phyloP scores from a whole-genome alignment of 1,140 invertebrate species.

The Homarus americanus region DNA sequence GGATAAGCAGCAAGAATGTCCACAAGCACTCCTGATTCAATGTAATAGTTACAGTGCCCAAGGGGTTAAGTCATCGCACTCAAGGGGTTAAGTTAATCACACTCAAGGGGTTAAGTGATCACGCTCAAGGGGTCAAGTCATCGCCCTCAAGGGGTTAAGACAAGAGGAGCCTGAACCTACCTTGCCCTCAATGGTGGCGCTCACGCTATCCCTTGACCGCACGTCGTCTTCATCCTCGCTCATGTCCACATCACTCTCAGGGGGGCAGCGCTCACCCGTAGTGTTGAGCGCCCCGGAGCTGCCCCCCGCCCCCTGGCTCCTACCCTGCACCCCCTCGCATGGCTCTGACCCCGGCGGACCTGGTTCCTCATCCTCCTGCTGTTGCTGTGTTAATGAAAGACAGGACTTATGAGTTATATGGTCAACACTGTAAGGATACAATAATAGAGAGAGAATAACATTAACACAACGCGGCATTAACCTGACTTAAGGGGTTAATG shows the following conservation, averaged over 20 bases:
- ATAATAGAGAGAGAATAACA: no score
- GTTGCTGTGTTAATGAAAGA: neutral
- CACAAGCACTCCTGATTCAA: no score
- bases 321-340: slow-evolving; percentile 38
- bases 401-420: neutral
- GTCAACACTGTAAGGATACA: no score
- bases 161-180: slow-evolving; percentile 43
- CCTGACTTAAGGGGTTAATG: no score
- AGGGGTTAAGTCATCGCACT: no score
- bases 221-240: slow-evolving; percentile 75
- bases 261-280: slow-evolving; percentile 30
- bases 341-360: slow-evolving; percentile 41
- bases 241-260: slow-evolving; percentile 75
- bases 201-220: slow-evolving; percentile 67
- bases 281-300: slow-evolving; percentile 42
- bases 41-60: no score
- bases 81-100: no score
- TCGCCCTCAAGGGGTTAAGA: no score
- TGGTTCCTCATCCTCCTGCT: slow-evolving; percentile 64
- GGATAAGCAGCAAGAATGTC: no score
- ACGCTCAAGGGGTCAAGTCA: no score
- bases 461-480: no score
- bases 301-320: slow-evolving; percentile 42
- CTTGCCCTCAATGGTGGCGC: slow-evolving; percentile 63
- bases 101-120: no score